Evolutionary conservation across 2,113 vertebrate genomes (phyloP).

Genomic region (Channa argus): DNA sequence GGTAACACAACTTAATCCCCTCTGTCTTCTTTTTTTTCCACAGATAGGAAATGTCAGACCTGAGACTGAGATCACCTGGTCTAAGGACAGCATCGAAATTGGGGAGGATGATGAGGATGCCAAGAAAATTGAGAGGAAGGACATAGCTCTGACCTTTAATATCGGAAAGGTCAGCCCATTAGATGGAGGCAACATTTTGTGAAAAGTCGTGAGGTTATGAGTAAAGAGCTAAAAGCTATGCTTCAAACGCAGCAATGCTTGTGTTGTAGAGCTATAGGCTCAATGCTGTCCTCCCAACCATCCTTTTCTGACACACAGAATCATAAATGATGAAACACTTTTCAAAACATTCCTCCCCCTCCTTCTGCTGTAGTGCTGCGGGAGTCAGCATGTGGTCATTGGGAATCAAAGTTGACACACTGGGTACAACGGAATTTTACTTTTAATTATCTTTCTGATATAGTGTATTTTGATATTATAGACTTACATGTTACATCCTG

Average conservation of each 20-base stretch:
- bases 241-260: slow-evolving; percentile 51
- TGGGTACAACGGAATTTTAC: not conserved
- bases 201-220: slow-evolving; percentile 39
- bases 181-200: slow-evolving; percentile 29
- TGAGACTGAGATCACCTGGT: slow-evolving; percentile 94
- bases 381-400: slow-evolving; percentile 16
- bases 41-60: slow-evolving; percentile 96
- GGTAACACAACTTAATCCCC: not conserved
- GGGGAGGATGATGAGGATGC: slow-evolving; percentile 94
- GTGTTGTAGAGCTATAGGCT: slow-evolving; percentile 22
- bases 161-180: slow-evolving; percentile 92
- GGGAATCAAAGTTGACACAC: slow-evolving; percentile 1
- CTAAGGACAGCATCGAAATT: slow-evolving; percentile 93
- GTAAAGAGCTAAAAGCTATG: slow-evolving; percentile 37
- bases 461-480: slow-evolving; percentile 5
- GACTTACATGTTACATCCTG: not conserved
- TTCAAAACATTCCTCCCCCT: slow-evolving; percentile 16
- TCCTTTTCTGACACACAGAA: slow-evolving; percentile 62
- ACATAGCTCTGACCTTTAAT: slow-evolving; percentile 90
- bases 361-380: slow-evolving; percentile 24
- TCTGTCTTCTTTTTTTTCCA: not conserved
- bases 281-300: slow-evolving; percentile 44
- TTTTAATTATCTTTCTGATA: not conserved
- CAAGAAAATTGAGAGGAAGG: slow-evolving; percentile 84
- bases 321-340: slow-evolving; percentile 61